Conservation (phyloP, 2,888 invertebrate species). For the Polyommatus icarus region DNA sequence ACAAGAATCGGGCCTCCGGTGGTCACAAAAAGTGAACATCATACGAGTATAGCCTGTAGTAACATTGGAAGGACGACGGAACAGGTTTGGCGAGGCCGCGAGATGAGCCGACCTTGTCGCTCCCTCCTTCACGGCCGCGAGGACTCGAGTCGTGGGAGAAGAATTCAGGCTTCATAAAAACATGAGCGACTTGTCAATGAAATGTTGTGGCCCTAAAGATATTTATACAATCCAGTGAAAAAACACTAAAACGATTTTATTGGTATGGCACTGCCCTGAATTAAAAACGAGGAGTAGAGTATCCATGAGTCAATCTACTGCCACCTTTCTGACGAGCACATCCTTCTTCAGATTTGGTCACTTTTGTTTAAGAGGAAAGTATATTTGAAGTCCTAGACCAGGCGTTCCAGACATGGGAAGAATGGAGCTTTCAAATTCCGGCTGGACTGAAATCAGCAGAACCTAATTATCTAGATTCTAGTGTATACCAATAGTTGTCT, state of each 20-base stretch:
- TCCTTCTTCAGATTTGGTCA: neutral
- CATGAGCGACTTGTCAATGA: neutral
- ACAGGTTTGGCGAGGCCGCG: constrained; percentile 23
- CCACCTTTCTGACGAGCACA: neutral
- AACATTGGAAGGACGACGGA: constrained; percentile 25
- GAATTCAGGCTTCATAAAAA: neutral
- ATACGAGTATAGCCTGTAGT: constrained; percentile 3
- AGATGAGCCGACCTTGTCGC: constrained; percentile 17
- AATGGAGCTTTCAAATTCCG: neutral
- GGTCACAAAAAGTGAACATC: neutral
- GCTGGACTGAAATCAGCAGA: neutral
- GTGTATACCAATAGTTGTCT: neutral
- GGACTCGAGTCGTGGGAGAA: neutral
- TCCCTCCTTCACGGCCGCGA: neutral
- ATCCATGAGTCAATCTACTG: neutral
- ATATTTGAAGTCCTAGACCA: neutral
- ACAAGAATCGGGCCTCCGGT: neutral
- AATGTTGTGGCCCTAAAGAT: neutral
- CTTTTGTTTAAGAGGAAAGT: neutral
- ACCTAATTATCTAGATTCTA: neutral
- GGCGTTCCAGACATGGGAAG: neutral
- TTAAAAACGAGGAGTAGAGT: neutral
- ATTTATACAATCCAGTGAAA: neutral
- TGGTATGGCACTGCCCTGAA: neutral
- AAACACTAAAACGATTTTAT: neutral